These are phyloP conservation scores for Chromis chromis DNA, from an alignment of 2,797 vertebrate genomes.

Conservation along the genomic window DNA sequence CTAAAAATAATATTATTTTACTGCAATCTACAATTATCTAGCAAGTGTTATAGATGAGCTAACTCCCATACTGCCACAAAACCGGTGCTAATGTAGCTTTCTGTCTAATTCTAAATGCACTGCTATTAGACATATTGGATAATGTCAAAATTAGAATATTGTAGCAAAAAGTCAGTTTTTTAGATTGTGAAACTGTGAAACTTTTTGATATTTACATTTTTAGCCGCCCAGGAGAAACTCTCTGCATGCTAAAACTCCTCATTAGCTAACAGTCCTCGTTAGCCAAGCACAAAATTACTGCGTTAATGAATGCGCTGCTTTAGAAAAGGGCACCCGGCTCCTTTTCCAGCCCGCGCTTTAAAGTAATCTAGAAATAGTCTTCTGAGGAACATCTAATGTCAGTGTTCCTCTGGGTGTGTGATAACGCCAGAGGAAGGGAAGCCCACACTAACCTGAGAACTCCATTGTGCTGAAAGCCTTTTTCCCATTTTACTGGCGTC, in stretches of 20 bases:
- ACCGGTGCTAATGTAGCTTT: background rate
- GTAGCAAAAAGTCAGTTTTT: background rate
- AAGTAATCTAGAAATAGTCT: slow-evolving; percentile 30
- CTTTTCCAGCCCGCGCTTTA: slow-evolving; percentile 17
- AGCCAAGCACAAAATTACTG: background rate
- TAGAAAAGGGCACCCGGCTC: slow-evolving; percentile 14
- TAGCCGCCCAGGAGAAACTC: background rate
- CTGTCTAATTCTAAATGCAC: background rate
- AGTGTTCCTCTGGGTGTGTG: slow-evolving; percentile 2
- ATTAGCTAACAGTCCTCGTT: slow-evolving; percentile 2
- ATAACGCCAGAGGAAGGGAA: slow-evolving; percentile 11
- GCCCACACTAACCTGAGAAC: slow-evolving; percentile 17
- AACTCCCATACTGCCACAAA: background rate
- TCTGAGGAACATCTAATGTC: background rate
- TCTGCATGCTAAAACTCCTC: background rate
- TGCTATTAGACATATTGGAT: background rate
- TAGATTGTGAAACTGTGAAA: background rate
- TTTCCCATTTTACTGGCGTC: slow-evolving; percentile 15
- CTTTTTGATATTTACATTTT: background rate
- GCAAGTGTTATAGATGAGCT: no score
- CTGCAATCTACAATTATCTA: no score
- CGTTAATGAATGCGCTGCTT: slow-evolving; percentile 19
- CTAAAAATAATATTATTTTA: no score
- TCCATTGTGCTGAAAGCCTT: slow-evolving; percentile 35
- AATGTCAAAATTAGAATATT: background rate